These are phyloP conservation scores for Hydropotes inermis DNA, from an alignment of 2,113 vertebrate genomes.

Conservation along the genomic window DNA sequence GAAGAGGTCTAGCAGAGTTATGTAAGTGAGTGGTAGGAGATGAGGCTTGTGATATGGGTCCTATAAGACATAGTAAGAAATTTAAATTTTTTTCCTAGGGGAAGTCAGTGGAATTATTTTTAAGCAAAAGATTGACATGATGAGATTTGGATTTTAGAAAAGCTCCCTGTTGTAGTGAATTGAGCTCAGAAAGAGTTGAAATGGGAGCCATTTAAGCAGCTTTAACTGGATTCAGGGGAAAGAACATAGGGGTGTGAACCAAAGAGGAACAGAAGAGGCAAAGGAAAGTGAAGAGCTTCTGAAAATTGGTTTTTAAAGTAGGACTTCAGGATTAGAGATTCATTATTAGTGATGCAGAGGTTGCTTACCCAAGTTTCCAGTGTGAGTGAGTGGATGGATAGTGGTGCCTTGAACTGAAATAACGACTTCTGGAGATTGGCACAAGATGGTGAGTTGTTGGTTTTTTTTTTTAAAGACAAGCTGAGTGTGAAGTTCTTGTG, in stretches of 20 bases:
- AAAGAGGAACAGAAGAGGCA: background rate
- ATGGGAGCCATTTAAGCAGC: background rate
- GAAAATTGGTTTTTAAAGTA: background rate
- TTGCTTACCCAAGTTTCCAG: background rate
- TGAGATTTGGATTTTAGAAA: background rate
- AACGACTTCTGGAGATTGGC: background rate
- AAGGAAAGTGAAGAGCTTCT: background rate
- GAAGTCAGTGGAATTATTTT: background rate
- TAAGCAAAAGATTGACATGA: background rate
- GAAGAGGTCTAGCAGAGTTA: background rate
- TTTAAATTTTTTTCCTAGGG: background rate
- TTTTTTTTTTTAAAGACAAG: background rate
- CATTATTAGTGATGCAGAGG: background rate
- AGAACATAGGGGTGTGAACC: background rate
- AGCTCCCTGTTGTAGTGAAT: background rate
- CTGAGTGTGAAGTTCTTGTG: background rate
- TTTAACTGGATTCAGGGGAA: background rate
- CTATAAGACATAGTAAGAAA: background rate
- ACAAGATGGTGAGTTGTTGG: background rate
- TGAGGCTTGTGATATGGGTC: background rate
- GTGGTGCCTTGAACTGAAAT: background rate
- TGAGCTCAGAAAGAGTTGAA: background rate
- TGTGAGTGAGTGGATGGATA: background rate
- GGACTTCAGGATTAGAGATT: background rate
- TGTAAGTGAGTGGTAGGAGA: background rate